Conservation (phyloP, 92 coral and sea anemone species). For the Heteractis magnifica region DNA sequence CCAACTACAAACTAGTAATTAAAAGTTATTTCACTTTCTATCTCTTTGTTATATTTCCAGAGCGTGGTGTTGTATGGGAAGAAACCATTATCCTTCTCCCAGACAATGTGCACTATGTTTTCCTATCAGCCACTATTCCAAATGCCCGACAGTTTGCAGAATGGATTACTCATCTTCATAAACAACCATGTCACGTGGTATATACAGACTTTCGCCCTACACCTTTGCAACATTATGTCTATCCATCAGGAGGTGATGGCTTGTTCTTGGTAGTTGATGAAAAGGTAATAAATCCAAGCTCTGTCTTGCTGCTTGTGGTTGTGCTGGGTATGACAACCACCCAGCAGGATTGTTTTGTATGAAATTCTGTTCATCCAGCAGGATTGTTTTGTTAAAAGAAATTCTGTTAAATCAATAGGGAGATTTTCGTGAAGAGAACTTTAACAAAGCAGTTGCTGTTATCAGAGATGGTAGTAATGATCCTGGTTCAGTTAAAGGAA, state of each 20-base stretch:
- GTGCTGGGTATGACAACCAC: too few species aligned
- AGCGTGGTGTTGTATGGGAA: slow-evolving; percentile 99
- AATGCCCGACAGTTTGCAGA: slow-evolving; percentile 98
- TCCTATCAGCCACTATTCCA: slow-evolving; percentile 96
- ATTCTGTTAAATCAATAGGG: slow-evolving; percentile 50
- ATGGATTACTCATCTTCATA: slow-evolving; percentile 97
- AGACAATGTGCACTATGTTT: slow-evolving; percentile 96
- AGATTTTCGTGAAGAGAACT: slow-evolving; percentile 93
- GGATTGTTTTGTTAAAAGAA: too few species aligned
- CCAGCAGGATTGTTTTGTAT: too few species aligned
- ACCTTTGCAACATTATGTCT: slow-evolving; percentile 93
- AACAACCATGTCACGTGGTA: slow-evolving; percentile 99
- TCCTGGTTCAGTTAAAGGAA: slow-evolving; percentile 71
- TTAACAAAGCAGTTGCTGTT: slow-evolving; percentile 96
- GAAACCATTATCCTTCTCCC: slow-evolving; percentile 94
- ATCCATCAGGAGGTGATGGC: slow-evolving; percentile 98
- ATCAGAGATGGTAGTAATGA: slow-evolving; percentile 88
- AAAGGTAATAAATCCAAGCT: slow-evolving; percentile 50
- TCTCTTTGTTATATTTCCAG: slow-evolving; percentile 27
- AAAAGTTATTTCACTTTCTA: too few species aligned
- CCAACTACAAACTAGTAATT: too few species aligned
- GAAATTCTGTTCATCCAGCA: too few species aligned
- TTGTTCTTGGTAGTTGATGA: slow-evolving; percentile 96
- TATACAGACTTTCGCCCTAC: slow-evolving; percentile 99
- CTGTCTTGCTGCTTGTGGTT: too few species aligned